Conservation (phyloP, 2,888 invertebrate species). For the Liodrosophila aerea region DNA sequence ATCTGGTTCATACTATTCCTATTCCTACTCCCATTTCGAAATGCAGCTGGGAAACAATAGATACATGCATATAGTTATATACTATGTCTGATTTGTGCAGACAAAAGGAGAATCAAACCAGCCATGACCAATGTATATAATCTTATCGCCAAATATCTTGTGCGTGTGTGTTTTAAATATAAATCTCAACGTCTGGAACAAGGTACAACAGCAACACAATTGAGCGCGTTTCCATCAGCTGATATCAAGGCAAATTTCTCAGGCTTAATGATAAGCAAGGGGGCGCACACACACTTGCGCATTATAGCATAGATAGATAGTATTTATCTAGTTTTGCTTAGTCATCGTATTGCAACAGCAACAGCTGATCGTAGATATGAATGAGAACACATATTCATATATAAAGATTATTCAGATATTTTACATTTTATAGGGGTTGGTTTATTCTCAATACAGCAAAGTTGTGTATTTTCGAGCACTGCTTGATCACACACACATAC, state of each 20-base stretch:
- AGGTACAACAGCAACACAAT: conserved; percentile 2
- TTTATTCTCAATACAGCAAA: no score
- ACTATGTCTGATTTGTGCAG: no score
- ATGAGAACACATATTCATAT: not conserved
- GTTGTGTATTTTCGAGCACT: no score
- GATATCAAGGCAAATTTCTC: conserved; percentile 29
- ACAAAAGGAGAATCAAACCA: no score
- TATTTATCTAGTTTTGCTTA: conserved; percentile 23
- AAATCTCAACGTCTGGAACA: conserved; percentile 23
- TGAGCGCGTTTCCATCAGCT: conserved; percentile 32
- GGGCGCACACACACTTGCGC: conserved; percentile 4
- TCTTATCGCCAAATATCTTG: not conserved
- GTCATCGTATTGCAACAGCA: no score
- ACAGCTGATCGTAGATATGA: conserved; percentile 28
- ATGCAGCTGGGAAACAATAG: no score
- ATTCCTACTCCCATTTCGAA: no score
- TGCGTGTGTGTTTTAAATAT: conserved; percentile 31
- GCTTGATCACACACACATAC: no score
- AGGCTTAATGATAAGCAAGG: conserved; percentile 36
- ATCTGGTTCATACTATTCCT: no score
- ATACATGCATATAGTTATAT: no score
- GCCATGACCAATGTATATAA: not conserved
- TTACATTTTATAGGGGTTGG: no score
- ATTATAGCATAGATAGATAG: not conserved
- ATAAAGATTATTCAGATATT: no score